Base-by-base conservation (phyloP, 2,113 vertebrate genomes). In the Grantiella picta region DNA sequence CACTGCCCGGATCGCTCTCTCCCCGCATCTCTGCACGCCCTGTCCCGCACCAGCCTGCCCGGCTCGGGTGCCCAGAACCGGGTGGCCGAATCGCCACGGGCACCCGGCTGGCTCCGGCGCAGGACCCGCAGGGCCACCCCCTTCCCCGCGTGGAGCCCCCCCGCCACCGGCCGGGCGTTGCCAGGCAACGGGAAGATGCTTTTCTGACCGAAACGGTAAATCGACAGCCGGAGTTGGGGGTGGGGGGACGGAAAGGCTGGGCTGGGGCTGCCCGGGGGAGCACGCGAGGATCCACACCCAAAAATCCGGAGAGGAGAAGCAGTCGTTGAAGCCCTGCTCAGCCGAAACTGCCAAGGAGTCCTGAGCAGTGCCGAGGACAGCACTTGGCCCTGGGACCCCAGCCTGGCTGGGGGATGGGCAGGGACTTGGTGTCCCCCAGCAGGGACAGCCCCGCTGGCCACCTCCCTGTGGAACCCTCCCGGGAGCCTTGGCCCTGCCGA, bases 161-260 rank as follows among this genome's bases (percentile, higher is more conserved):
- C 72, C 42, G 15, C 40, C 9, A 21, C 70, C 33, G 40, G 89
- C 79, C 19, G 20, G 78, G 71, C 49, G 96, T 95, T 96, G 95
- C 96, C 92, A 94, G 38, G 96, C 94, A 92, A 97, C 96, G 16
- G 88, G 79, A 90, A 94, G 94, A 95, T 90, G 90, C 92, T 95
- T 92, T 87, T 82, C 86, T 83, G 90, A 88, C 89, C 92, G 60
- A 93, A 96, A 52, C 11, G 9, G 72, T 31, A 86, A 89, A 87
- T 25, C 40, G 3, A 49, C 82, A 78, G 89, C 73, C 2, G 15
- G 68, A 33, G 76, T 3, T 16, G 9, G 33, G 47, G 11, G 21
- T 11, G 13, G n/a, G 53, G 60, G 7, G 13, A 25, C 20, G 40
- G 71, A 86, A 52, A 68, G 17, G 44, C 40, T 20, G 14, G 53